A percentile compares a stretch with the other conserved stretches of the same genome.
phyloP scores from a whole-genome alignment of 2,113 vertebrate species.

The Hiodon alosoides region DNA sequence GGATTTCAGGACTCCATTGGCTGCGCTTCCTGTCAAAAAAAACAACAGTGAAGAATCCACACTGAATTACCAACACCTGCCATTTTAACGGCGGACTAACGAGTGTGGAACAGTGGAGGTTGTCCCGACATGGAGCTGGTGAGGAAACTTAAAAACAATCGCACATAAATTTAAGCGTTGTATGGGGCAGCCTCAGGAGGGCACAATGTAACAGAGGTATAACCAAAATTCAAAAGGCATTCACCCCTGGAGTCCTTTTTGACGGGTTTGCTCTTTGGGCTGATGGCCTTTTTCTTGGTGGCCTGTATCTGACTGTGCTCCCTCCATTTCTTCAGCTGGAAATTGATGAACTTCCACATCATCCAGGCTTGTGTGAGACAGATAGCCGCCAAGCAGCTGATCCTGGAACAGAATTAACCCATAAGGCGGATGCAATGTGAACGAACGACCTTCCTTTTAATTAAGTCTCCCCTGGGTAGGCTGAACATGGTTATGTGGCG shows the following conservation, averaged over 20 bases:
- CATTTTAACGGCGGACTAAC: no score
- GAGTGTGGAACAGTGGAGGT: no score
- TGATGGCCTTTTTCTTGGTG: constrained; percentile 62
- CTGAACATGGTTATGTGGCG: no score
- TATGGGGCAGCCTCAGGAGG: no score
- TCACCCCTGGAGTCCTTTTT: constrained; percentile 69
- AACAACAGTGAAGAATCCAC: neutral
- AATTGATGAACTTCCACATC: constrained; percentile 84
- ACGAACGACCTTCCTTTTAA: no score
- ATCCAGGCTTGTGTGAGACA: constrained; percentile 81
- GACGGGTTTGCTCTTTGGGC: constrained; percentile 64
- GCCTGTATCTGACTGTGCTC: constrained; percentile 71
- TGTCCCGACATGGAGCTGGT: neutral
- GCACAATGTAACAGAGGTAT: neutral
- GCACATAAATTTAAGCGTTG: neutral
- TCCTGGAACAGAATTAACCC: constrained; percentile 45
- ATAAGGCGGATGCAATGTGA: no score
- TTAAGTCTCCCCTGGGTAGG: no score
- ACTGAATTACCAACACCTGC: neutral
- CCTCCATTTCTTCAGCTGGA: constrained; percentile 78
- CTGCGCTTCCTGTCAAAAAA: constrained; percentile 51
- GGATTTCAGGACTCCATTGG: constrained; percentile 64
- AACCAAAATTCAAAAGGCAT: constrained; percentile 14
- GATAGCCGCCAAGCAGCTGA: constrained; percentile 72
- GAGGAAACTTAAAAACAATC: neutral